These are phyloP conservation scores for Tinea pellionella DNA, from an alignment of 2,888 invertebrate species.

Conservation along the genomic window DNA sequence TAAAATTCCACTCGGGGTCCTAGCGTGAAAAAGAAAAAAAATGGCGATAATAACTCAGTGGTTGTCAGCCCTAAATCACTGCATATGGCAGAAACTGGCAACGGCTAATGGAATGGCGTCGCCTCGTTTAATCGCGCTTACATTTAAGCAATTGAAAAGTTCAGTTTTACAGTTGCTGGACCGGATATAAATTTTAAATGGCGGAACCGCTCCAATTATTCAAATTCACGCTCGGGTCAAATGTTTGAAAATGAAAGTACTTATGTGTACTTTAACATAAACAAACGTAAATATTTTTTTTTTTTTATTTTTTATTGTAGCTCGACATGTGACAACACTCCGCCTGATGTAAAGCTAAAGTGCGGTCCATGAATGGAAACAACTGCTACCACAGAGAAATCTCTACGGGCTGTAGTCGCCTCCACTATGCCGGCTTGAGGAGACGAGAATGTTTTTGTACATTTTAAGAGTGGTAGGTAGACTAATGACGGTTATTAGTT, in stretches of 20 bases:
- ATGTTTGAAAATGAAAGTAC: not conserved
- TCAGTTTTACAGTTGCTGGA: not conserved
- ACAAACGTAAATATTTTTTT: no score
- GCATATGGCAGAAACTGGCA: conserved; percentile 29
- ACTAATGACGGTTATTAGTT: no score
- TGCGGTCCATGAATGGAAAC: no score
- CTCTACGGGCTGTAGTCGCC: no score
- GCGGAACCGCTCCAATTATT: not conserved
- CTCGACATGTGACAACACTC: no score
- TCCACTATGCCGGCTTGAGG: no score
- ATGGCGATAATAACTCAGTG: conserved; percentile 36
- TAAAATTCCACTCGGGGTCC: conserved; percentile 31
- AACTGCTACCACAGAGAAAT: no score
- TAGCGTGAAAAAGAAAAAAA: conserved; percentile 22
- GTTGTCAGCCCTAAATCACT: conserved; percentile 39
- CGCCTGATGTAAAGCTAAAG: no score
- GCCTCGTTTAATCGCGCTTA: conserved; percentile 32
- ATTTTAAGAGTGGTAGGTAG: no score
- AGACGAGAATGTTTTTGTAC: no score
- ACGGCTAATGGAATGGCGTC: conserved; percentile 39
- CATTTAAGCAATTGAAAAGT: conserved; percentile 36
- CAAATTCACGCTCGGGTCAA: not conserved
- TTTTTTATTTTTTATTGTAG: no score
- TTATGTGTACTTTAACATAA: not conserved
- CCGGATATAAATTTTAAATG: not conserved